Percentiles rank a stretch among this genome's conserved stretches.
phyloP scores from a whole-genome alignment of 2,888 invertebrate genomes.

The Cantharis rufa region DNA sequence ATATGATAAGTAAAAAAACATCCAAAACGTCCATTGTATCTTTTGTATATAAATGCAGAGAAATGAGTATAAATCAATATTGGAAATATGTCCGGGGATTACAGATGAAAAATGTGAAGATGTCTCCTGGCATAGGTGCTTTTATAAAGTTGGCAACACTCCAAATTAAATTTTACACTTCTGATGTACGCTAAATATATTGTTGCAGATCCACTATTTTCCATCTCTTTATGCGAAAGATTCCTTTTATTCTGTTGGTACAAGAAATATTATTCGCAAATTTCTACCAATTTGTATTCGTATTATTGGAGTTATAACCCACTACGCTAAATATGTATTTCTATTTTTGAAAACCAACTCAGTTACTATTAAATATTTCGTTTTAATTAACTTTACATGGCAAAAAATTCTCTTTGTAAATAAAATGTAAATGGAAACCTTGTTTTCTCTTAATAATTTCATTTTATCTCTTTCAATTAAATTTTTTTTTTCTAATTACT shows the following conservation, averaged over 20 bases:
- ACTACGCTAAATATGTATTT: neutral
- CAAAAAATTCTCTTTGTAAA: neutral
- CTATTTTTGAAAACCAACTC: neutral
- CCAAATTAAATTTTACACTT: constrained; percentile 38
- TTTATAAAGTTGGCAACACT: constrained; percentile 30
- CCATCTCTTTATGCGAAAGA: neutral
- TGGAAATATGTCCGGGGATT: constrained; percentile 31
- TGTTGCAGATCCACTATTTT: constrained; percentile 16
- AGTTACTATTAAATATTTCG: neutral
- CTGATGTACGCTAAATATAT: constrained; percentile 29
- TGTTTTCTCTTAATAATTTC: neutral
- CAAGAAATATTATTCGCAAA: constrained; percentile 1
- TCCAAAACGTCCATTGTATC: constrained; percentile 4
- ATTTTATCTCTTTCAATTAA: neutral
- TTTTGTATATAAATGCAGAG: constrained; percentile 25
- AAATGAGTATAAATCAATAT: constrained; percentile 30
- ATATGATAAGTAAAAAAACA: constrained; percentile 14
- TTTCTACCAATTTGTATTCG: neutral
- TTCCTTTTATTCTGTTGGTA: constrained; percentile 8
- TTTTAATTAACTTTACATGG: neutral
- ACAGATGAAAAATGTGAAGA: constrained; percentile 29
- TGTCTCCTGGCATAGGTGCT: constrained; percentile 37
- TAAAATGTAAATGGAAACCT: neutral
- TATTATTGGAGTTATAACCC: neutral
- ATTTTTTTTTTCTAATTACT: neutral